A percentile compares a stretch with the other conserved stretches of the same genome.
Conservation (phyloP, 2,888 invertebrate species). For the Galeruca laticollis region DNA sequence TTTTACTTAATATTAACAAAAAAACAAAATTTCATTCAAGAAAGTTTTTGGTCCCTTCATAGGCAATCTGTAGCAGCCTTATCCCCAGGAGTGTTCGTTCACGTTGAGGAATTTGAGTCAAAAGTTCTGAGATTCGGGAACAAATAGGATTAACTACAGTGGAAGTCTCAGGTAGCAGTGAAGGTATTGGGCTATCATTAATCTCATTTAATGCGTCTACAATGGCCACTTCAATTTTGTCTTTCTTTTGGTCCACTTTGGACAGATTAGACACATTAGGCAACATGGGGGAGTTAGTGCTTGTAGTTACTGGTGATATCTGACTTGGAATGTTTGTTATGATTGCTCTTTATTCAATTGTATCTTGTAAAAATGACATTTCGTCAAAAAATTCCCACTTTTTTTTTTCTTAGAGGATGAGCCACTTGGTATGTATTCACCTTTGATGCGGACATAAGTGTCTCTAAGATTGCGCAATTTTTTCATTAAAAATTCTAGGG, state of each 20-base stretch:
- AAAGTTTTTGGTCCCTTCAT: slow-evolving; percentile 21
- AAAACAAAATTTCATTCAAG: slow-evolving; percentile 6
- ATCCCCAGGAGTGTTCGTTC: slow-evolving; percentile 16
- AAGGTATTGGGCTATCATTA: slow-evolving; percentile 13
- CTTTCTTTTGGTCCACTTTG: slow-evolving; percentile 1
- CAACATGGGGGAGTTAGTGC: no score
- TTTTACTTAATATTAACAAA: no score
- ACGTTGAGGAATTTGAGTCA: slow-evolving; percentile 10
- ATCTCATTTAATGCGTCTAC: slow-evolving; percentile 30
- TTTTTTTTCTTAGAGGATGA: slow-evolving; percentile 5
- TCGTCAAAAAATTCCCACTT: slow-evolving; percentile 35
- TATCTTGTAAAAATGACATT: slow-evolving; percentile 35
- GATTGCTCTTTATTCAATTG: slow-evolving; percentile 19
- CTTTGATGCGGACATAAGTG: slow-evolving; percentile 32
- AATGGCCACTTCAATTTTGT: slow-evolving; percentile 18
- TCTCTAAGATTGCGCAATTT: slow-evolving; percentile 37
- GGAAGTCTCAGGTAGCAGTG: not conserved
- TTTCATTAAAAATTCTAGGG: slow-evolving; percentile 22
- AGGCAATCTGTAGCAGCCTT: slow-evolving; percentile 8
- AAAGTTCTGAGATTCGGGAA: slow-evolving; percentile 18
- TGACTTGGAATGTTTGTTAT: not conserved
- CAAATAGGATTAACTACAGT: slow-evolving; percentile 24
- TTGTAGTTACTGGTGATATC: not conserved
- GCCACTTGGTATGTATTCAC: slow-evolving; percentile 34
- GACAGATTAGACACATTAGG: not conserved